Evolutionary conservation across 2,797 vertebrate genomes (phyloP).

Genomic region (Microcaecilia unicolor): DNA sequence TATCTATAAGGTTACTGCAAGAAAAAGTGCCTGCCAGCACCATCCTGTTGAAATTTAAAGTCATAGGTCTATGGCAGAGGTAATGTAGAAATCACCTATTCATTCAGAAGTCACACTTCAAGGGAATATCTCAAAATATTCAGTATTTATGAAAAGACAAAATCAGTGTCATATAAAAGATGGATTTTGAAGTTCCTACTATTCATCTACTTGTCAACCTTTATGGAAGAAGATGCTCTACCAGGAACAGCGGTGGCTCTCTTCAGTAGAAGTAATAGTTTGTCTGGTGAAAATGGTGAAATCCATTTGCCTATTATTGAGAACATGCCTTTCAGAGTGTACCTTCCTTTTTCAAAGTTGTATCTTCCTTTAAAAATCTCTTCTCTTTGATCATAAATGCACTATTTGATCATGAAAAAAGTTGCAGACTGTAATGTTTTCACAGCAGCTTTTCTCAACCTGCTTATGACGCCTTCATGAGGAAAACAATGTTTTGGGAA

Average conservation of each 20-base stretch:
- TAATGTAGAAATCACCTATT: too few relatives aligned
- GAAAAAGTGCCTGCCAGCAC: too few relatives aligned
- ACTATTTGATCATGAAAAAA: constrained; percentile 36
- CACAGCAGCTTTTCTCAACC: constrained; percentile 21
- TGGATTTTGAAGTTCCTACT: constrained; percentile 32
- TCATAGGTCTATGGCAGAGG: too few relatives aligned
- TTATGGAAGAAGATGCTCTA: constrained; percentile 25
- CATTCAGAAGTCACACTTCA: background rate
- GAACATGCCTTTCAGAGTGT: constrained; percentile 37
- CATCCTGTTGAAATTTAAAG: too few relatives aligned
- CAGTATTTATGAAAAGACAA: constrained; percentile 6
- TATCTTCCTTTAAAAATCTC: constrained; percentile 38
- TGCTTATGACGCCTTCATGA: constrained; percentile 19
- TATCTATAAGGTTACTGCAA: too few relatives aligned
- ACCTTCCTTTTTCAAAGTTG: constrained; percentile 33
- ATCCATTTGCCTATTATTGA: constrained; percentile 25
- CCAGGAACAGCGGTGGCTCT: constrained; percentile 31
- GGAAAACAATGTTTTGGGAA: constrained; percentile 35
- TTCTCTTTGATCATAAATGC: constrained; percentile 41
- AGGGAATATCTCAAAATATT: constrained; percentile 13
- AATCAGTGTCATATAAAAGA: constrained; percentile 19
- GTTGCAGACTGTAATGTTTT: background rate
- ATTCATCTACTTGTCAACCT: constrained; percentile 23
- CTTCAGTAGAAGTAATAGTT: constrained; percentile 30
- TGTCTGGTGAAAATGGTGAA: constrained; percentile 41